Percentiles rank a stretch among this genome's conserved stretches.
These are phyloP conservation scores for Heliconius nattereri DNA, from an alignment of 1,140 invertebrate species.

Conservation along the genomic window DNA sequence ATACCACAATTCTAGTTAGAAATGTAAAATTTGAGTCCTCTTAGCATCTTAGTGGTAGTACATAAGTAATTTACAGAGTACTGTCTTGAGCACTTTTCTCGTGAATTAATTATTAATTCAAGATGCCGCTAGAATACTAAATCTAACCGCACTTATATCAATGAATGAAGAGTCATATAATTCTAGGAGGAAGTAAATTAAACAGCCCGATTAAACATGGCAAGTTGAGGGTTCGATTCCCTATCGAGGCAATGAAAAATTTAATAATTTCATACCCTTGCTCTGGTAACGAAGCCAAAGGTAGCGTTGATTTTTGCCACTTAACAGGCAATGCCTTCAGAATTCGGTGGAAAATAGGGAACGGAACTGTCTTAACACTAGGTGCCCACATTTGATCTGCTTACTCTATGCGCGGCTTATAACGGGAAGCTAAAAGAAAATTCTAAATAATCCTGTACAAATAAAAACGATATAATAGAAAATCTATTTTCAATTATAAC, in stretches of 20 bases:
- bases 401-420: not conserved
- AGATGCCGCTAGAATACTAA: not conserved
- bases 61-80: not conserved
- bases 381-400: not conserved
- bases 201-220: too few relatives aligned
- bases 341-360: too few relatives aligned
- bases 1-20: not conserved
- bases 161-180: not conserved
- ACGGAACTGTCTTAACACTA: too few relatives aligned
- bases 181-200: too few relatives aligned
- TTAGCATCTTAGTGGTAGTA: not conserved
- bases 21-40: not conserved
- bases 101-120: not conserved
- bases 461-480: too few relatives aligned
- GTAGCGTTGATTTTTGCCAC: not conserved
- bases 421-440: not conserved
- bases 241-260: too few relatives aligned
- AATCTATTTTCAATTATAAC: not conserved
- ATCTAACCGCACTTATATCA: not conserved
- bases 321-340: not conserved
- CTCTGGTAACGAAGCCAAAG: too few relatives aligned
- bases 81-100: conserved; percentile 1
- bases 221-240: too few relatives aligned
- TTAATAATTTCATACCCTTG: too few relatives aligned
- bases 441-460: too few relatives aligned